These are phyloP conservation scores for Pteronura brasiliensis DNA, from an alignment of 2,113 vertebrate species.

Conservation along the genomic window DNA sequence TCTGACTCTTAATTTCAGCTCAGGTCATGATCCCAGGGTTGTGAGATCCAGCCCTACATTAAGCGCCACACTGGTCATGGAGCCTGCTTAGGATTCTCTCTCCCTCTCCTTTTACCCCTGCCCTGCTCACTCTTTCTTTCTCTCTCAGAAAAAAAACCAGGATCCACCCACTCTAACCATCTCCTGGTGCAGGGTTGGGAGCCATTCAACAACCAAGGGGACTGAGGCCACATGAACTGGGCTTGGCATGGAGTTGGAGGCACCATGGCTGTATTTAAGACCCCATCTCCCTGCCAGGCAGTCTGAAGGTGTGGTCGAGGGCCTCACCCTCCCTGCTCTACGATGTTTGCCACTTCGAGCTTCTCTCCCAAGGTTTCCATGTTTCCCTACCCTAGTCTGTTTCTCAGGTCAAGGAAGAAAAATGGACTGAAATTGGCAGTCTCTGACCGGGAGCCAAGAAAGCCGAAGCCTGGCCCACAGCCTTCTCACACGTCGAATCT, in stretches of 20 bases:
- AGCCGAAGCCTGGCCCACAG: not conserved
- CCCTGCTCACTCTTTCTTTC: not conserved
- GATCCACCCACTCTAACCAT: not conserved
- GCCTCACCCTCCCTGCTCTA: not conserved
- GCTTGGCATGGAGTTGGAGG: rapidly evolving
- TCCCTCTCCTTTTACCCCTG: not conserved
- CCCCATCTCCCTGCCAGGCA: not conserved
- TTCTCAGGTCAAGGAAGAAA: not conserved
- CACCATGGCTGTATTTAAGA: rapidly evolving
- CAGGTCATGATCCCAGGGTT: not conserved
- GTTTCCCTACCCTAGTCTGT: not conserved
- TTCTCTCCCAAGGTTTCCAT: not conserved
- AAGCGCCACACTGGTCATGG: not conserved
- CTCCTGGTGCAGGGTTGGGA: not conserved
- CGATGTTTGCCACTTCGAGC: not conserved
- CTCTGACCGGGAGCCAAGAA: not conserved
- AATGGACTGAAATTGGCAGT: not conserved
- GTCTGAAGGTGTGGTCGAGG: not conserved
- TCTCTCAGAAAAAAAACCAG: not conserved
- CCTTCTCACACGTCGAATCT: not conserved
- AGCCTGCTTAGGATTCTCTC: not conserved
- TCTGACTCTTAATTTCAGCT: not conserved
- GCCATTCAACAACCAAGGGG: not conserved
- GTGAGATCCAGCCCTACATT: not conserved
- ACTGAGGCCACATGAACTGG: not conserved